Conservation (phyloP, 2,797 vertebrate genomes). For the Lacerta viridis region DNA sequence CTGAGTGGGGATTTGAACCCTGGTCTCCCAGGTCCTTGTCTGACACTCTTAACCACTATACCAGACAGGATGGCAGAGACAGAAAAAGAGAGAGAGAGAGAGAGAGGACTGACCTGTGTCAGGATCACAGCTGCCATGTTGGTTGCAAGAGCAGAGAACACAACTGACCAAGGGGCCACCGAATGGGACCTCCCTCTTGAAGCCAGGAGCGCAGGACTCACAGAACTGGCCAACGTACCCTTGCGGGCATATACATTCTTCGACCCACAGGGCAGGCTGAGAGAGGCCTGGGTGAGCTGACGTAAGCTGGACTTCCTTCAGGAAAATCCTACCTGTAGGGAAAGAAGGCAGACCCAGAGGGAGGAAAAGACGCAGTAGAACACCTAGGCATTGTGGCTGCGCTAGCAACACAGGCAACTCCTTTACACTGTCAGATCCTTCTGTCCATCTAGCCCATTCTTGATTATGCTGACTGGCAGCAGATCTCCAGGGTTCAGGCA, state of each 20-base stretch:
- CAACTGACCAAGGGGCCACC: conserved; percentile 82
- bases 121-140: conserved; percentile 90
- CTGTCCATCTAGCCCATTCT: no score
- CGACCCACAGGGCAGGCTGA: conserved; percentile 86
- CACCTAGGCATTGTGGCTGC: no score
- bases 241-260: conserved; percentile 86
- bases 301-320: conserved; percentile 81
- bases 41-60: no score
- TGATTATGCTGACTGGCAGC: no score
- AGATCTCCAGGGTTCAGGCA: no score
- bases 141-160: conserved; percentile 90
- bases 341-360: background rate
- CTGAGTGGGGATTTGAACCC: no score
- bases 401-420: no score
- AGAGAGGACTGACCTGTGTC: conserved; percentile 83
- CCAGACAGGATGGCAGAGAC: no score
- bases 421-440: no score
- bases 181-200: conserved; percentile 82
- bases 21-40: no score
- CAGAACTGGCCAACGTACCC: conserved; percentile 90
- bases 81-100: background rate
- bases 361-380: no score
- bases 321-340: conserved; percentile 83
- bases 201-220: conserved; percentile 86
- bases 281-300: conserved; percentile 77